Evolutionary conservation across 2,113 vertebrate genomes (phyloP).

Genomic region (Podocnemis expansa): DNA sequence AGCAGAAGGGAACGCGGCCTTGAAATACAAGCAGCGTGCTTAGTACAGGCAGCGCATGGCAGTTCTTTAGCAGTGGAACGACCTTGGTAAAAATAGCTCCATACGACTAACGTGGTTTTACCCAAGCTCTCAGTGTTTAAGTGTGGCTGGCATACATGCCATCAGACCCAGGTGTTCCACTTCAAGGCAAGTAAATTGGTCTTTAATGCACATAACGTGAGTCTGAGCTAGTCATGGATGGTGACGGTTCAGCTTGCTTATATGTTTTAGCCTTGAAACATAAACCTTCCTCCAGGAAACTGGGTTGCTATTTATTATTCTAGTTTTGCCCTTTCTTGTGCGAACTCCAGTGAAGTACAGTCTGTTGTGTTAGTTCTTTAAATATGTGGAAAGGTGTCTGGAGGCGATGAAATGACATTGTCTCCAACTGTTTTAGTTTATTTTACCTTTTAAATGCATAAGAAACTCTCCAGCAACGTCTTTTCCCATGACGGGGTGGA

Average conservation of each 20-base stretch:
- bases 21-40: neutral
- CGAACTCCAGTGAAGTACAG: neutral
- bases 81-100: fast-evolving
- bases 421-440: neutral
- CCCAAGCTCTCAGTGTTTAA: fast-evolving
- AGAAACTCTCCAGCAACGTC: neutral
- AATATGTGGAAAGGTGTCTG: neutral
- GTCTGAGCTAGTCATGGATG: neutral
- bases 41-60: fast-evolving
- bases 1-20: neutral
- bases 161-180: neutral
- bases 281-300: neutral
- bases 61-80: fast-evolving
- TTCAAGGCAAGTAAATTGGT: neutral
- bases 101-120: fast-evolving
- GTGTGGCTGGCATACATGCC: fast-evolving
- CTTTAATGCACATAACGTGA: neutral
- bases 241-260: neutral
- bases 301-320: neutral
- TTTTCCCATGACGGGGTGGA: neutral
- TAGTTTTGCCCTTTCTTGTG: neutral
- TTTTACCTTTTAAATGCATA: neutral
- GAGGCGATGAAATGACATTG: neutral
- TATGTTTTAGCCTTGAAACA: neutral
- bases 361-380: neutral